A percentile compares a stretch with the other conserved stretches of the same genome.
Evolutionary conservation across 2,888 invertebrate species (phyloP).

Genomic region (Brenthis hecate): DNA sequence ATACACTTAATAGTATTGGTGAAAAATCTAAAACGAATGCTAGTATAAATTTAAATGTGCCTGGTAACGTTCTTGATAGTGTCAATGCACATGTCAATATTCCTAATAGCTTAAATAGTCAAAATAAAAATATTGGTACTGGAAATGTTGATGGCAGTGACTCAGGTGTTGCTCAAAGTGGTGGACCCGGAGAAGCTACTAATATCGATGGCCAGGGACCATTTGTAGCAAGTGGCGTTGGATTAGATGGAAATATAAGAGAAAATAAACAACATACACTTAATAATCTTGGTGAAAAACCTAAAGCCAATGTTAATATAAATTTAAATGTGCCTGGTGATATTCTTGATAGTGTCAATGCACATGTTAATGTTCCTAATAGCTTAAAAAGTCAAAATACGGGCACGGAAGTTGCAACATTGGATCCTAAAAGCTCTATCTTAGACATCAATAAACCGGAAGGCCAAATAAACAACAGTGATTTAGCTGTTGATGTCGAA

Average conservation of each 20-base stretch:
- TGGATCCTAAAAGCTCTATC: background rate
- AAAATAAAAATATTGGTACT: no score
- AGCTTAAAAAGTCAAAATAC: background rate
- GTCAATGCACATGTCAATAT: background rate
- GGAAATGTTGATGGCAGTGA: background rate
- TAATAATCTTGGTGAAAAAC: background rate
- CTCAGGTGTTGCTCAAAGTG: background rate
- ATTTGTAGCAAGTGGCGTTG: background rate
- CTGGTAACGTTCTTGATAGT: background rate
- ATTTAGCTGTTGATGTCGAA: background rate
- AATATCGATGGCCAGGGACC: background rate
- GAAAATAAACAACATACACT: slow-evolving; percentile 1
- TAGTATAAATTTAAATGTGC: slow-evolving; percentile 3
- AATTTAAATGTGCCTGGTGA: slow-evolving; percentile 5
- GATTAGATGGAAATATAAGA: background rate
- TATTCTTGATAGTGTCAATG: background rate
- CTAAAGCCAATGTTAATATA: background rate
- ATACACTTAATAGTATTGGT: background rate
- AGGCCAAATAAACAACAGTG: background rate
- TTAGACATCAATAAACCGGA: slow-evolving; percentile 3
- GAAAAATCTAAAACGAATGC: background rate
- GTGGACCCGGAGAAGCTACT: background rate
- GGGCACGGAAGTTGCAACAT: background rate
- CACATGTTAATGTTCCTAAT: background rate
- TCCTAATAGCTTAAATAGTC: background rate